Evolutionary conservation across 1,140 invertebrate genomes (phyloP).

Genomic region (Globodera rostochiensis): DNA sequence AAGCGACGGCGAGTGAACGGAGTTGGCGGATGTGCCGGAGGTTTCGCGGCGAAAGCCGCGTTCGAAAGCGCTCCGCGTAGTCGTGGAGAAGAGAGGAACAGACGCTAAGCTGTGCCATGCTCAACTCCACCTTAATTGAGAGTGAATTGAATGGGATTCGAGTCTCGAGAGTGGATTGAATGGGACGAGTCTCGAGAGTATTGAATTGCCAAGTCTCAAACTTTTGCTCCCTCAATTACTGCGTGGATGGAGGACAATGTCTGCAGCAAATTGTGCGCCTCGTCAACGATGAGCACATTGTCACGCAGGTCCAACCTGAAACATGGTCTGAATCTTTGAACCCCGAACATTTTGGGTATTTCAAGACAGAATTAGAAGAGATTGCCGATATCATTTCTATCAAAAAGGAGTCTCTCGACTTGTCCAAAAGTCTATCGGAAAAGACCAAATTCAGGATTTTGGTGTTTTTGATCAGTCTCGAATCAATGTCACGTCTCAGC

Average conservation of each 20-base stretch:
- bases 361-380: no score
- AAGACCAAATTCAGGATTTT: no score
- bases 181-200: neutral
- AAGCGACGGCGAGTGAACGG: constrained; percentile 77
- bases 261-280: constrained; percentile 93
- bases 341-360: no score
- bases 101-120: constrained; percentile 72
- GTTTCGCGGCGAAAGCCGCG: constrained; percentile 79
- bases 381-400: no score
- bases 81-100: constrained; percentile 65
- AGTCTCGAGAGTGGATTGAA: neutral
- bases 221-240: constrained; percentile 5
- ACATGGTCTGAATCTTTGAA: no score
- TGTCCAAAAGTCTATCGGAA: no score
- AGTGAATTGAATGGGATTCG: neutral
- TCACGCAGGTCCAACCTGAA: constrained; percentile 79
- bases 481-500: no score
- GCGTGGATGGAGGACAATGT: constrained; percentile 85
- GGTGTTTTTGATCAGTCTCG: no score
- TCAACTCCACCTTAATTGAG: constrained; percentile 69
- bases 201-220: no score
- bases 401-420: no score
- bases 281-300: constrained; percentile 89
- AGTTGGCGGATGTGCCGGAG: constrained; percentile 83
- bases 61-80: constrained; percentile 79